Base-by-base conservation (phyloP, 1,140 invertebrate species). In the Drosophila elegans region DNA sequence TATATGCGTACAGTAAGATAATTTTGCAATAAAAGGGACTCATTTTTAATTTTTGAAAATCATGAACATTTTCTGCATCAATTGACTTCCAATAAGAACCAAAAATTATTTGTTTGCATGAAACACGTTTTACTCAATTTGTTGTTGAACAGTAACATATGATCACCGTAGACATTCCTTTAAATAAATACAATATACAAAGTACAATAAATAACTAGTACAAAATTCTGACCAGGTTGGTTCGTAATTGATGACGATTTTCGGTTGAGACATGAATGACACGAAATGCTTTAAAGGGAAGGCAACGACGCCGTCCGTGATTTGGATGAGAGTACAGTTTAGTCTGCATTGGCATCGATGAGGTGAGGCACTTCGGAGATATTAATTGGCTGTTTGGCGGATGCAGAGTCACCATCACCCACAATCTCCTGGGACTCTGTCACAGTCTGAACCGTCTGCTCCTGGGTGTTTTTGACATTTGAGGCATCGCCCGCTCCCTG, bases 181-280 rank as follows among this genome's bases (percentile, higher is more conserved):
- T 64, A 68, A 76, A 74, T 80, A 84, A 89, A 71, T 82, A 82
- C 39, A 59, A 57, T 72, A 63, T 80, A 79, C 63, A 71, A 88
- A 88, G 61, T 86, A 79, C 48, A 88, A 86, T 86, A 86, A 86
- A 86, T 86, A 76, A 78, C 51, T 82, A 62, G 74, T 78, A 80
- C 44, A 56, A 62, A 56, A 76, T 44, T 53, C 16, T 60, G 34
- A 41, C 52, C 54, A 48, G 79, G 13, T 3, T 71, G 36, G 27
- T 63, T 79, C 79, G 53, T 83, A 54, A 59, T 38, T 73, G 57
- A 55, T 44, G 42, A 64, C 16, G 9, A 32, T 48, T 67, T 49
- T 27, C 32, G 32, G 46, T 75, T 67, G 66, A 55, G 49, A 66
- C 46, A 56, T 60, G 51, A 57, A 62, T 67, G 64, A 78, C 68